These are phyloP conservation scores for Mohoua ochrocephala DNA, from an alignment of 2,113 vertebrate species.

Conservation along the genomic window DNA sequence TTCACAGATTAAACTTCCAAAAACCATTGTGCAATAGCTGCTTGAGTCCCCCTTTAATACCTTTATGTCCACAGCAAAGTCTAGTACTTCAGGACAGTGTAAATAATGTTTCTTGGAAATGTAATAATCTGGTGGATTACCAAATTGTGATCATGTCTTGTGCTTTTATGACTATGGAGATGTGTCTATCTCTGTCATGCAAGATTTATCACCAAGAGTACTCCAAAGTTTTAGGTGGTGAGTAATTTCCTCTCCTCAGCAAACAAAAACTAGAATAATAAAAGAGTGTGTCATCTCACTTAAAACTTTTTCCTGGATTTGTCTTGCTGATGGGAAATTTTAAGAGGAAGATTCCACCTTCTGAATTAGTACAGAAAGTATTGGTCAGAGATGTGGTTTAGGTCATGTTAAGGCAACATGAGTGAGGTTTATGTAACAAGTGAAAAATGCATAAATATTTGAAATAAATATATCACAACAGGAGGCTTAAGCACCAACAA, in stretches of 20 bases:
- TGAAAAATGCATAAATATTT: background rate
- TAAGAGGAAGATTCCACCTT: background rate
- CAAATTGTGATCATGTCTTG: background rate
- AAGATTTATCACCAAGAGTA: background rate
- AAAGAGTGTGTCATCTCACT: background rate
- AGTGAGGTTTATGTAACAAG: background rate
- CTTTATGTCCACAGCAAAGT: background rate
- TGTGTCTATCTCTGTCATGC: background rate
- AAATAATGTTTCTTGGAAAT: background rate
- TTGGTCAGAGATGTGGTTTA: background rate
- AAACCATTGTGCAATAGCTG: background rate
- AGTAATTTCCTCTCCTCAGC: background rate
- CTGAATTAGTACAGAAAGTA: background rate
- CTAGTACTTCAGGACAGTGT: background rate
- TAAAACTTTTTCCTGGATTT: background rate
- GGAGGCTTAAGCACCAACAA: background rate
- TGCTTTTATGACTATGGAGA: background rate
- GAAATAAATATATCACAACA: background rate
- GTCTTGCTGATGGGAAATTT: background rate
- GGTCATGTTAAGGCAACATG: rapidly evolving
- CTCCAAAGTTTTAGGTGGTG: background rate
- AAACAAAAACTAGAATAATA: background rate
- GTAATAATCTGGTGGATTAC: background rate
- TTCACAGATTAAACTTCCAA: background rate
- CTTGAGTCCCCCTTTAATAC: background rate